Evolutionary conservation across 92 coral and sea anemone species (phyloP).

Genomic region (Hydrozoanthus gracilis): DNA sequence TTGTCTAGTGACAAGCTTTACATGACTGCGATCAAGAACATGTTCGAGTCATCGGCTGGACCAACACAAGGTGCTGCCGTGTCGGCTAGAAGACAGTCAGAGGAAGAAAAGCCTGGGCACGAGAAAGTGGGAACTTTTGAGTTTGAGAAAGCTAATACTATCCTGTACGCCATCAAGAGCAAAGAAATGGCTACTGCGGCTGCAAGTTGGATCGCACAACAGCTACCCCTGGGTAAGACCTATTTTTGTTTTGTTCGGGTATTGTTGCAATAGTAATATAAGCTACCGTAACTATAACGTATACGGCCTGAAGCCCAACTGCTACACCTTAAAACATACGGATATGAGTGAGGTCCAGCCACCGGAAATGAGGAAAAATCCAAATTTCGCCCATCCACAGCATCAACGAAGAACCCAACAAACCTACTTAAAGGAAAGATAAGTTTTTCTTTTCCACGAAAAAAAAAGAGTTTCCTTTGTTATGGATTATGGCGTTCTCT

Average conservation of each 20-base stretch:
- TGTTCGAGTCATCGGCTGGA: slow-evolving; percentile 66
- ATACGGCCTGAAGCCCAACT: neutral
- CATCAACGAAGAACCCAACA: too few species aligned
- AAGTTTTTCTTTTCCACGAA: too few species aligned
- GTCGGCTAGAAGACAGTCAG: slow-evolving; percentile 18
- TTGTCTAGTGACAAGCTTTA: slow-evolving; percentile 89
- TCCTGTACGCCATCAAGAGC: slow-evolving; percentile 78
- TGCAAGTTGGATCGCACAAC: slow-evolving; percentile 91
- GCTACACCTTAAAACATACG: neutral
- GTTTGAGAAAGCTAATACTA: slow-evolving; percentile 81
- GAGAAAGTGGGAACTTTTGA: slow-evolving; percentile 60
- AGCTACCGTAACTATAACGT: too few species aligned
- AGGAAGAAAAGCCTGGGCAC: slow-evolving; percentile 17
- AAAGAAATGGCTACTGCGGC: slow-evolving; percentile 95
- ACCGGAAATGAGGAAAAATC: too few species aligned
- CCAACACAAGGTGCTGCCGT: neutral
- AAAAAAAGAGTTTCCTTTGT: too few species aligned
- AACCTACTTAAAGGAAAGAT: too few species aligned
- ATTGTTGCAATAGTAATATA: too few species aligned
- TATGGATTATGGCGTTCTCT: too few species aligned
- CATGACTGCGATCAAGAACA: slow-evolving; percentile 89
- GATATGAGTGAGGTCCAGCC: neutral
- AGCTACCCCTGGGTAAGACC: slow-evolving; percentile 75
- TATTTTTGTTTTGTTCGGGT: neutral
- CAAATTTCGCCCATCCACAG: too few species aligned